Base-by-base conservation (phyloP, 2,113 vertebrate species). In the Pavo muticus region DNA sequence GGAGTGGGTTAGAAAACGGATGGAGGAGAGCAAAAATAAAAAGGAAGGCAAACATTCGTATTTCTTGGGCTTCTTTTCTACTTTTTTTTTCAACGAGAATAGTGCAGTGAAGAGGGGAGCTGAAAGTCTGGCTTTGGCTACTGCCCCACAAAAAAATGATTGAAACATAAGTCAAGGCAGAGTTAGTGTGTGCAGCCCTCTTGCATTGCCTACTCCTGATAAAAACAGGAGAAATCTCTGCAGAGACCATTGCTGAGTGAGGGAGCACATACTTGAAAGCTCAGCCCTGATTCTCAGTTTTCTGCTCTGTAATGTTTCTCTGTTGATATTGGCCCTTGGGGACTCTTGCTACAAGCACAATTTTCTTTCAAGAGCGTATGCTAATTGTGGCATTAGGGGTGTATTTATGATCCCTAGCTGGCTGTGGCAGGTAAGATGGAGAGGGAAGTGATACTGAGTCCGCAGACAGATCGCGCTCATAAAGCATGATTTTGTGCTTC, bases 361-460 rank as follows among this genome's bases (percentile, higher is more conserved):
- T 96, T 95, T 95, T 96, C 94, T 93, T 95, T 90, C 88, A 93
- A 91, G 93, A 95, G 93, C 8, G 0, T 93, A 94, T 96, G 95
- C 93, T 96, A 94, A 97, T 95, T 74, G 83, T 91, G 91, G 90
- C 90, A 94, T 93, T 95, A 95, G 63, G 61, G 52, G 27, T 88
- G 63, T 95, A 95, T 95, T 96, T 95, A 95, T 91, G 95, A 77
- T 93, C 90, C 61, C 88, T 78, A n/a, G 69, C 92, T 88, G 90
- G 12, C 79, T 90, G 75, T 82, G 92, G 93, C 91, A 95, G 95
- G 94, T 97, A 54, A 69, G 96, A 94, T 81, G 90, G 91, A 88
- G 67, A 93, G 69, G 83, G 70, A 91, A 90, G 83, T 3, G 44
- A 57, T 91, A 72, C 76, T 27, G 91, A 88, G 74, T 78, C 88